A percentile compares a stretch with the other conserved stretches of the same genome.
Conservation (phyloP, 2,113 vertebrate genomes). For the Eptesicus fuscus region DNA sequence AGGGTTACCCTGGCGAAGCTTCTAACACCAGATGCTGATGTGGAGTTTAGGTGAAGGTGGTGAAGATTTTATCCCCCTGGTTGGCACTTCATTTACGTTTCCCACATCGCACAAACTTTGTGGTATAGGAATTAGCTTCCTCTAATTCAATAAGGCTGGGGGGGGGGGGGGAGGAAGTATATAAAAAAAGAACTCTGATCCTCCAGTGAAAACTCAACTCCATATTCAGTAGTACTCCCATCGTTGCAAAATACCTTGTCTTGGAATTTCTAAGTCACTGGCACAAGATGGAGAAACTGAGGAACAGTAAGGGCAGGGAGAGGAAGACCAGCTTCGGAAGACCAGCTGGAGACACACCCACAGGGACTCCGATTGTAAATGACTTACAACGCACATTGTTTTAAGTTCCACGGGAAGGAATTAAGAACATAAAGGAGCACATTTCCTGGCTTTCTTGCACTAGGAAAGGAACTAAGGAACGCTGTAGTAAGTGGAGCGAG, state of each 20-base stretch:
- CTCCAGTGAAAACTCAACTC: neutral
- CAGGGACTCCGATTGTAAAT: neutral
- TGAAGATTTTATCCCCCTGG: neutral
- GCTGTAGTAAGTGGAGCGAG: too few relatives aligned
- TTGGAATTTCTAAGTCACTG: slow-evolving; percentile 9
- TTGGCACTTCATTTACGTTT: neutral
- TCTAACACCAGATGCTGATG: neutral
- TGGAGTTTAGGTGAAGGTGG: neutral
- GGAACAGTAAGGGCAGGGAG: neutral
- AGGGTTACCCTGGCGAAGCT: neutral
- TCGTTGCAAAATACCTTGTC: neutral
- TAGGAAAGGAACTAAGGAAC: neutral
- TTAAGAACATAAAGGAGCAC: neutral
- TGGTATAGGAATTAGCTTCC: neutral
- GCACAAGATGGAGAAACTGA: neutral
- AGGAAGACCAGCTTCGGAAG: neutral
- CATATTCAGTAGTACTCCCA: neutral
- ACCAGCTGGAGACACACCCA: neutral
- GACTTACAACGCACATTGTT: neutral
- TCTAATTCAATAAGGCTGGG: neutral
- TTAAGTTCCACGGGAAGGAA: neutral
- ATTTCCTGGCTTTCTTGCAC: neutral
- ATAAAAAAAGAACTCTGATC: neutral
- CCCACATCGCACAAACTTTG: neutral
- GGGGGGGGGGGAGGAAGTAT: too few relatives aligned